phyloP scores from a whole-genome alignment of 2,797 vertebrate species.

The Martes flavigula region DNA sequence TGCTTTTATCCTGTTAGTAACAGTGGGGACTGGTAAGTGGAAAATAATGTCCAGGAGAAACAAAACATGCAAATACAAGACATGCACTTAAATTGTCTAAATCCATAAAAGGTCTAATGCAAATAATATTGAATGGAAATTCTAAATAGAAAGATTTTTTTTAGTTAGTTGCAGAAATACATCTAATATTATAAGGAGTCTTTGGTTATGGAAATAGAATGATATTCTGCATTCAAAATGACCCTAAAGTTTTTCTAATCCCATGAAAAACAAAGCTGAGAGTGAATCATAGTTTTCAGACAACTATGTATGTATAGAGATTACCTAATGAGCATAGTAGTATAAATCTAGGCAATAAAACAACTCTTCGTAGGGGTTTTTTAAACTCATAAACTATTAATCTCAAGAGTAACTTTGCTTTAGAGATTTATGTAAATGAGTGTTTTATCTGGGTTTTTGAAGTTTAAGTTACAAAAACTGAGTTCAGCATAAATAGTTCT shows the following conservation, averaged over 20 bases:
- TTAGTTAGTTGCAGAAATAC: background rate
- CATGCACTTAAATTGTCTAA: background rate
- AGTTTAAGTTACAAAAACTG: conserved; percentile 29
- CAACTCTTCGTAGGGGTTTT: conserved; percentile 16
- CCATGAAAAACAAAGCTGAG: background rate
- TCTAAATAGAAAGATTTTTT: background rate
- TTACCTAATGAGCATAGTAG: conserved; percentile 48
- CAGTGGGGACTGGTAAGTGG: background rate
- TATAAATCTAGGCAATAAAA: conserved; percentile 54
- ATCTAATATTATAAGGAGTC: background rate
- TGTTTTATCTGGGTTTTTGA: conserved; percentile 46
- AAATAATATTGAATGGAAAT: background rate
- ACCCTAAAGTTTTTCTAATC: conserved; percentile 39
- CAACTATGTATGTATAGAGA: conserved; percentile 18
- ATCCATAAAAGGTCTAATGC: background rate
- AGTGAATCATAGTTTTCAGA: conserved; percentile 46
- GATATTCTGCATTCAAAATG: conserved; percentile 19
- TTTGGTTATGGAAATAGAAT: background rate
- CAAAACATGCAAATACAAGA: background rate
- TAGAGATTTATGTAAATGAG: conserved; percentile 49
- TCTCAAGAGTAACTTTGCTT: conserved; percentile 41
- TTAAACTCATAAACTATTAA: conserved; percentile 48
- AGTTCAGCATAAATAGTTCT: background rate
- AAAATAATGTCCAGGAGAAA: background rate
- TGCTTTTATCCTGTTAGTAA: background rate